phyloP scores from a whole-genome alignment of 2,113 vertebrate genomes.

The Andinoacara biseriatus region DNA sequence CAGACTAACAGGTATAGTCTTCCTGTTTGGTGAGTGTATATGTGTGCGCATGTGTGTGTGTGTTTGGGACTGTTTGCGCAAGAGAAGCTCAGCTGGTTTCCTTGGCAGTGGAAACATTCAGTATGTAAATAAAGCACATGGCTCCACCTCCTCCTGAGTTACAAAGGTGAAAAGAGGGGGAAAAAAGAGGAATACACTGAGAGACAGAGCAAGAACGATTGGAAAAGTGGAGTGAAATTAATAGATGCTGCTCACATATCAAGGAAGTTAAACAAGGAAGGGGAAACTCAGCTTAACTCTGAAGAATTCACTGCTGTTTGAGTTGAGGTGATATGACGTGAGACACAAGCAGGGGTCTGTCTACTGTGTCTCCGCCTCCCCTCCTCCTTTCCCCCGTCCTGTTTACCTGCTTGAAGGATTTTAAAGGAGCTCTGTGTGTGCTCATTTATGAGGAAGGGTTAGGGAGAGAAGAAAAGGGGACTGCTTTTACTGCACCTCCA shows the following conservation, averaged over 20 bases:
- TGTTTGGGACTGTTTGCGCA: slow-evolving; percentile 59
- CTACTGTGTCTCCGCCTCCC: not conserved
- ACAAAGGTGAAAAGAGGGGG: slow-evolving; percentile 29
- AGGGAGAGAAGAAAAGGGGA: slow-evolving; percentile 18
- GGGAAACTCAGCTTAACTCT: slow-evolving; percentile 1
- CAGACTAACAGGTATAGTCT: slow-evolving; percentile 52
- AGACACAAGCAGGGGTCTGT: slow-evolving; percentile 73
- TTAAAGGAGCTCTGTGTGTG: slow-evolving; percentile 70
- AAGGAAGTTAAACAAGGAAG: slow-evolving; percentile 34
- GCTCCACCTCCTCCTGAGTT: slow-evolving; percentile 55
- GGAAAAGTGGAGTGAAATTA: not conserved
- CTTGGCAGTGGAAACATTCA: slow-evolving; percentile 65
- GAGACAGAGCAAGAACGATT: not conserved
- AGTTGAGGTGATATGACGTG: slow-evolving; percentile 10
- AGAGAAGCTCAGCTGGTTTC: slow-evolving; percentile 73
- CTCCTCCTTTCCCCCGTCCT: slow-evolving; percentile 60
- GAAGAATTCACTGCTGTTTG: slow-evolving; percentile 32
- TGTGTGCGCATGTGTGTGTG: slow-evolving; percentile 13
- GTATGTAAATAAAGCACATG: slow-evolving; percentile 55
- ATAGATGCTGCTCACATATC: slow-evolving; percentile 31
- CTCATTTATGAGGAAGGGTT: slow-evolving; percentile 14
- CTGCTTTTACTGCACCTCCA: slow-evolving; percentile 10
- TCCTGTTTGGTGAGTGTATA: slow-evolving; percentile 69
- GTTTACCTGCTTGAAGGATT: slow-evolving; percentile 68
- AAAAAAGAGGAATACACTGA: slow-evolving; percentile 1